Percentiles rank a stretch among this genome's conserved stretches.
Evolutionary conservation across 2,888 invertebrate species (phyloP).

Genomic region (Aphodius sticticus): DNA sequence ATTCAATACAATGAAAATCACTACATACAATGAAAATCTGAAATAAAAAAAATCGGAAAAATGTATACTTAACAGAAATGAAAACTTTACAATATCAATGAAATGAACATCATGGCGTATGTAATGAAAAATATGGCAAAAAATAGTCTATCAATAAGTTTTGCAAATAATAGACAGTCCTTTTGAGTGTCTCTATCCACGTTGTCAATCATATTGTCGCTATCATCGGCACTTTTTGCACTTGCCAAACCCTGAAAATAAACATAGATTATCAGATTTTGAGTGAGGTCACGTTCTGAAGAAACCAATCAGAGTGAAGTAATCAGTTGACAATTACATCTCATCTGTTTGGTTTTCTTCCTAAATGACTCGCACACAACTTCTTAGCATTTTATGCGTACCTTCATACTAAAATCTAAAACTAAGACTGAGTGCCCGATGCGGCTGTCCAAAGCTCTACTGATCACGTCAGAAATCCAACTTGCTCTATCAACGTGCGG

Average conservation of each 20-base stretch:
- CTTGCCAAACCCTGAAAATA: constrained; percentile 48
- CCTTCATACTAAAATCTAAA: constrained; percentile 43
- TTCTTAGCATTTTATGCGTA: constrained; percentile 23
- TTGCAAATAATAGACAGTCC: constrained; percentile 55
- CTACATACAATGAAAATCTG: background rate
- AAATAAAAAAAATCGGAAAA: background rate
- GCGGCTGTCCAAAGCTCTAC: constrained; percentile 38
- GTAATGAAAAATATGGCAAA: constrained; percentile 14
- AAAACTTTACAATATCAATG: background rate
- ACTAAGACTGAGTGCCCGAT: constrained; percentile 41
- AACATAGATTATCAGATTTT: background rate
- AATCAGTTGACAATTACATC: no score
- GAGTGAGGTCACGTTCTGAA: no score
- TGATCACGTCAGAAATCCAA: constrained; percentile 48
- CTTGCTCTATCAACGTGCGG: constrained; percentile 45
- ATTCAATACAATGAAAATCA: background rate
- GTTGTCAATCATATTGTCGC: constrained; percentile 44
- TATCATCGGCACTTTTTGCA: constrained; percentile 55
- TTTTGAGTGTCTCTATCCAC: constrained; percentile 20
- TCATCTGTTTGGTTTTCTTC: no score
- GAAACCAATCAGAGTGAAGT: no score
- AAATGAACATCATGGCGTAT: background rate
- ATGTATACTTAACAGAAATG: background rate
- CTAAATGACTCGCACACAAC: background rate
- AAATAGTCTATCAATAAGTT: constrained; percentile 52